These are phyloP conservation scores for Eumerus sabulonum DNA, from an alignment of 2,888 invertebrate species.

Conservation along the genomic window DNA sequence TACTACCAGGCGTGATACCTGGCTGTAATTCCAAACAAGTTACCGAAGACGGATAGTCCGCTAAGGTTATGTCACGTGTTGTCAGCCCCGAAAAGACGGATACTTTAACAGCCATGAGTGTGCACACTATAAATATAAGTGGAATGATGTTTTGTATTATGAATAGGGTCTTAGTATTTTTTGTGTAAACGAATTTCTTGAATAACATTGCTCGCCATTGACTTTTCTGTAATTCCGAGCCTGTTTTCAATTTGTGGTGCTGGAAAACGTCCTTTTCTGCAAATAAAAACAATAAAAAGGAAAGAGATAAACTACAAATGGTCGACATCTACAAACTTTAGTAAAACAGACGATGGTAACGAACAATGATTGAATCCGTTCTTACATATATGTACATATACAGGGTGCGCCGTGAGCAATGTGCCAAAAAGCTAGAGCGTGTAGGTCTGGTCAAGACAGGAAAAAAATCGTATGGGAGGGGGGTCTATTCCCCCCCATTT, in stretches of 20 bases:
- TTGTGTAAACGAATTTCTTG: constrained; percentile 83
- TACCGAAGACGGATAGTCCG: constrained; percentile 72
- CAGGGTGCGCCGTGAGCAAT: no score
- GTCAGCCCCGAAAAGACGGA: constrained; percentile 79
- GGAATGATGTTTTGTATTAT: constrained; percentile 86
- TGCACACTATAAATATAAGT: constrained; percentile 82
- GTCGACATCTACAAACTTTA: no score
- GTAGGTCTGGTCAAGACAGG: no score
- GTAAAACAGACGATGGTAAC: no score
- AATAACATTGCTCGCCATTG: constrained; percentile 85
- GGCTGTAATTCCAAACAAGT: constrained; percentile 71
- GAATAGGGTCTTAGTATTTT: constrained; percentile 84
- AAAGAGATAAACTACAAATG: no score
- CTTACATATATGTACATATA: no score
- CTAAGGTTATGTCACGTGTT: constrained; percentile 73
- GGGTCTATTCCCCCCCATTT: no score
- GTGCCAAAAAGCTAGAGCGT: no score
- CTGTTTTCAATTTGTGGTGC: constrained; percentile 70
- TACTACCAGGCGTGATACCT: constrained; percentile 22
- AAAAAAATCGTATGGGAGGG: no score
- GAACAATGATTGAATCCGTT: no score
- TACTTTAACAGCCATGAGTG: constrained; percentile 82
- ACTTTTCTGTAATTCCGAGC: constrained; percentile 79
- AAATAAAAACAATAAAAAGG: no score
- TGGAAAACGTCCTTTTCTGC: constrained; percentile 70